Conservation (phyloP, 2,113 vertebrate genomes). For the Gasterosteus aculeatus region DNA sequence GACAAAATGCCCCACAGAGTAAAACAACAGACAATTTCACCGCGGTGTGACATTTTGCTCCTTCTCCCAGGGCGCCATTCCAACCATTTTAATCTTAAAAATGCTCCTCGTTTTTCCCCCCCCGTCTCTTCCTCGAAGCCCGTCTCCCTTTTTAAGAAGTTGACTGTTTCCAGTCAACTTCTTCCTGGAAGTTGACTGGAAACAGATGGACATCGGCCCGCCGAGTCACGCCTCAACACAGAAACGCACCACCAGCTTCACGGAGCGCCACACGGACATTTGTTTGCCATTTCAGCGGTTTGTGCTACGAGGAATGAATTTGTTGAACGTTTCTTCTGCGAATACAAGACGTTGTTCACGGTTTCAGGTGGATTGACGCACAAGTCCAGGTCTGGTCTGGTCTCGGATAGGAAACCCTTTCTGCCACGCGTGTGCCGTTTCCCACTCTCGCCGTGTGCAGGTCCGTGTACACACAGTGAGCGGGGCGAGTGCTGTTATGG, state of each 20-base stretch:
- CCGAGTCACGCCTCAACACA: conserved; percentile 36
- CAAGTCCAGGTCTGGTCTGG: background rate
- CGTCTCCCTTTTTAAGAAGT: conserved; percentile 20
- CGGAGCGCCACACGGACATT: conserved; percentile 1
- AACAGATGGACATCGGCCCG: conserved; percentile 56
- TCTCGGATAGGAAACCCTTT: background rate
- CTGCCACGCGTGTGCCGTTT: no score
- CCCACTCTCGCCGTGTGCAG: conserved; percentile 7
- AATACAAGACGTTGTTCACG: background rate
- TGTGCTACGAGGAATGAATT: conserved; percentile 16
- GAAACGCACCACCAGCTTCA: conserved; percentile 35
- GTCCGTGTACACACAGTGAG: conserved; percentile 55
- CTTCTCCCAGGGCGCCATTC: conserved; percentile 34
- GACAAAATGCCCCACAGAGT: no score
- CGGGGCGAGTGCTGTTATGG: conserved; percentile 53
- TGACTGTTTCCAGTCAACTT: background rate
- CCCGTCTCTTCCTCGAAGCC: conserved; percentile 9
- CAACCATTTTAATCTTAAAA: conserved; percentile 33
- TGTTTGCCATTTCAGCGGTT: conserved; percentile 31
- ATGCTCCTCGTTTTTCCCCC: conserved; percentile 35
- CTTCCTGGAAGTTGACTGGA: conserved; percentile 53
- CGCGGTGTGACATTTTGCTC: no score
- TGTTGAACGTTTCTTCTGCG: background rate
- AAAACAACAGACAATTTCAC: no score
- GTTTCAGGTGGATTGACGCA: background rate